phyloP scores from a whole-genome alignment of 2,888 invertebrate genomes.

The Microplitis deprimator region DNA sequence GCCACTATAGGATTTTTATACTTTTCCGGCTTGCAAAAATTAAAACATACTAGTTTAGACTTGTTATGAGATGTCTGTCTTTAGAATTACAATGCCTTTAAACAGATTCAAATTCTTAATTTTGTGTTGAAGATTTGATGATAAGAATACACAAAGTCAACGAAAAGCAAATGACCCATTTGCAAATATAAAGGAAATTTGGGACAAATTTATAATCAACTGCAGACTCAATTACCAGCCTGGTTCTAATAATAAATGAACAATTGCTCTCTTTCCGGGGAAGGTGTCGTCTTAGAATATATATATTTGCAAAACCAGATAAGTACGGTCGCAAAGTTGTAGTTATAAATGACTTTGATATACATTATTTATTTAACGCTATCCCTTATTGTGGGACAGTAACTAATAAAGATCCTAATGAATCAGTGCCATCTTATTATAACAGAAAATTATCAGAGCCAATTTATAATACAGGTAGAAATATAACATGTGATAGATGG shows the following conservation, averaged over 20 bases:
- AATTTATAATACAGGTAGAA: constrained; percentile 30
- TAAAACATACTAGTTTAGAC: neutral
- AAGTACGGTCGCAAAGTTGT: constrained; percentile 63
- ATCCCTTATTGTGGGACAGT: constrained; percentile 55
- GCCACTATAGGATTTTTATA: constrained; percentile 10
- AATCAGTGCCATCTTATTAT: constrained; percentile 33
- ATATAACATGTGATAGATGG: constrained; percentile 34
- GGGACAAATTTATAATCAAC: constrained; percentile 35
- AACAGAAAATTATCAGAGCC: constrained; percentile 32
- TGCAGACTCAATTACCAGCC: constrained; percentile 34
- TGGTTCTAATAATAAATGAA: constrained; percentile 31
- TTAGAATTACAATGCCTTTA: constrained; percentile 27
- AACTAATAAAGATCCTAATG: neutral
- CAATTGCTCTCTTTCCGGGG: constrained; percentile 38
- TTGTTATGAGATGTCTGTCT: constrained; percentile 19
- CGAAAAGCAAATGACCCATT: constrained; percentile 22
- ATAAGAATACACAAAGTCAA: constrained; percentile 32
- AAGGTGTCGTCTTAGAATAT: constrained; percentile 24
- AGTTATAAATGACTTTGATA: constrained; percentile 59
- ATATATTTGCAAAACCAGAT: constrained; percentile 46
- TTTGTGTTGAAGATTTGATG: constrained; percentile 32
- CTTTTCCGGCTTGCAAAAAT: neutral
- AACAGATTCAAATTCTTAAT: constrained; percentile 34
- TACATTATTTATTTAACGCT: constrained; percentile 59
- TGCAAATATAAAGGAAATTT: constrained; percentile 38